Percentiles rank a stretch among this genome's conserved stretches.
Evolutionary conservation across 2,888 invertebrate species (phyloP).

Genomic region (Gerris lacustris): DNA sequence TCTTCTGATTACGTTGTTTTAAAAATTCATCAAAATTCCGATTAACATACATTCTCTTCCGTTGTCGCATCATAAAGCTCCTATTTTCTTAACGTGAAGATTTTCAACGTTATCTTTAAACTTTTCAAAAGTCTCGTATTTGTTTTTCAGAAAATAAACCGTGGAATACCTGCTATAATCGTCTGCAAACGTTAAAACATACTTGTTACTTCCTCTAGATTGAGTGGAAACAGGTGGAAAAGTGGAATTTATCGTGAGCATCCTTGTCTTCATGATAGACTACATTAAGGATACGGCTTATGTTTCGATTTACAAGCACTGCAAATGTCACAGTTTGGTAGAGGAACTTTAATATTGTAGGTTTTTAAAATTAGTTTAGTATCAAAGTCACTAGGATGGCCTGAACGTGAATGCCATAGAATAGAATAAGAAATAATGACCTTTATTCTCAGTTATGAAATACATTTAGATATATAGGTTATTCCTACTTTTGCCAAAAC

Average conservation of each 20-base stretch:
- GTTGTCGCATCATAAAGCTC: slow-evolving; percentile 32
- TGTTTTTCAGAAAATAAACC: slow-evolving; percentile 30
- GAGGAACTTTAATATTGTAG: neutral
- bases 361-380: neutral
- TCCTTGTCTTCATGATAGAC: neutral
- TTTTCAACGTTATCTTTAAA: slow-evolving; percentile 26
- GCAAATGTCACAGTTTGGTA: neutral
- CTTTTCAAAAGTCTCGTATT: slow-evolving; percentile 21
- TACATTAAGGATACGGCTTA: neutral
- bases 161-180: slow-evolving; percentile 29
- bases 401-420: neutral
- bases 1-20: slow-evolving; percentile 20
- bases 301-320: neutral
- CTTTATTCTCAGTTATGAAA: too few species aligned
- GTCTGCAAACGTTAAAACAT: slow-evolving; percentile 30
- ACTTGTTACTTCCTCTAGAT: slow-evolving; percentile 29
- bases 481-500: too few species aligned
- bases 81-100: slow-evolving; percentile 30
- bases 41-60: slow-evolving; percentile 33
- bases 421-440: neutral
- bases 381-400: neutral
- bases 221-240: slow-evolving; percentile 1
- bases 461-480: too few species aligned
- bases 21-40: slow-evolving; percentile 23
- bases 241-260: neutral